These are phyloP conservation scores for Cantharis nigra DNA, from an alignment of 2,888 invertebrate species.

Conservation along the genomic window DNA sequence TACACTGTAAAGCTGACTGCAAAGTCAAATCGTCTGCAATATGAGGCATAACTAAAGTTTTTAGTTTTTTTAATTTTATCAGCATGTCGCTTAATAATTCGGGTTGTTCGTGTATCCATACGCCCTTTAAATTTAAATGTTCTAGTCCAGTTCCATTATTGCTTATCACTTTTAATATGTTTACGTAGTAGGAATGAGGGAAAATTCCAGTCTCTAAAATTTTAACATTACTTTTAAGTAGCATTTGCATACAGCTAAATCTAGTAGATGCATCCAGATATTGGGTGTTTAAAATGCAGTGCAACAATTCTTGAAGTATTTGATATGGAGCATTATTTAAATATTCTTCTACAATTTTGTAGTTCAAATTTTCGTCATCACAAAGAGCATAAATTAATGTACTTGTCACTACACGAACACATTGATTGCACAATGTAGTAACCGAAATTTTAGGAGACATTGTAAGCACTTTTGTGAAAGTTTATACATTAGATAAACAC, in stretches of 20 bases:
- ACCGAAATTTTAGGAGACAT: constrained; percentile 72
- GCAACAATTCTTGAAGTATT: constrained; percentile 70
- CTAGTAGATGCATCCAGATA: constrained; percentile 70
- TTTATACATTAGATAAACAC: not conserved
- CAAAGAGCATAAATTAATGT: constrained; percentile 66
- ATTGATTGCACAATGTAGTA: constrained; percentile 63
- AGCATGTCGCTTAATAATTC: constrained; percentile 65
- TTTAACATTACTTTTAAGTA: constrained; percentile 69
- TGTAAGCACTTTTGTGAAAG: not conserved
- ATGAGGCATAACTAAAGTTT: constrained; percentile 69
- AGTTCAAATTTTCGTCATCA: constrained; percentile 59
- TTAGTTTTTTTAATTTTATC: constrained; percentile 63
- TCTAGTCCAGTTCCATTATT: constrained; percentile 68
- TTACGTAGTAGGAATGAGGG: constrained; percentile 72
- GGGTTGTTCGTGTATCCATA: constrained; percentile 74
- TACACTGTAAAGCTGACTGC: constrained; percentile 62
- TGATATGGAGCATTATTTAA: constrained; percentile 62
- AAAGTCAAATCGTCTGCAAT: constrained; percentile 72
- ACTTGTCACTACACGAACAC: constrained; percentile 65
- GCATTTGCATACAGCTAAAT: constrained; percentile 67
- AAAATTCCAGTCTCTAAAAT: constrained; percentile 70
- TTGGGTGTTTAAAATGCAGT: constrained; percentile 67
- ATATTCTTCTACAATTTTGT: constrained; percentile 56
- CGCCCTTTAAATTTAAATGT: constrained; percentile 69
- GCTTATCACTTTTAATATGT: constrained; percentile 68